Percentiles rank a stretch among this genome's conserved stretches.
These are phyloP conservation scores for Mesopsocus fuscifrons DNA, from an alignment of 2,888 invertebrate species.

Conservation along the genomic window DNA sequence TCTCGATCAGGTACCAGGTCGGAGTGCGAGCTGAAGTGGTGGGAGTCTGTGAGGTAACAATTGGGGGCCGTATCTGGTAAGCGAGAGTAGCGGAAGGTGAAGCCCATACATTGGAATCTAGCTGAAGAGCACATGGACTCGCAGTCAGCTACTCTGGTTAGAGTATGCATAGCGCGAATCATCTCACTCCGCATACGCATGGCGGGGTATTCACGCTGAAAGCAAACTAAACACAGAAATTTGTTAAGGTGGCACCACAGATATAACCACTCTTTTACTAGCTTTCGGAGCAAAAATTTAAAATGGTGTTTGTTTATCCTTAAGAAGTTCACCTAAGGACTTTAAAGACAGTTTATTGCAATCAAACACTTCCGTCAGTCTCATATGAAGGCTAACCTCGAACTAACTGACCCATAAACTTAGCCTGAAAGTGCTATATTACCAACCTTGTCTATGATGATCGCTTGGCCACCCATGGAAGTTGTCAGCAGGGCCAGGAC, in stretches of 20 bases:
- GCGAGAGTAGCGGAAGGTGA: background rate
- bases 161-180: background rate
- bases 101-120: conserved; percentile 2
- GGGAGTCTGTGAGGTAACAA: conserved; percentile 2
- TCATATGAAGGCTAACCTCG: too few species aligned
- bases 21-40: background rate
- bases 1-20: conserved; percentile 3
- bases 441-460: too few species aligned
- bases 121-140: conserved; percentile 1
- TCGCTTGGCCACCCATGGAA: background rate
- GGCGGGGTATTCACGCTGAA: background rate
- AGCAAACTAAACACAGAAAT: conserved; percentile 4
- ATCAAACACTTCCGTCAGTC: too few species aligned
- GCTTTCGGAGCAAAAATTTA: too few species aligned
- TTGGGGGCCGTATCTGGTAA: background rate
- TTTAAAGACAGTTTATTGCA: too few species aligned
- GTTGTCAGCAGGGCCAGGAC: background rate
- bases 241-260: too few species aligned
- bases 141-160: background rate
- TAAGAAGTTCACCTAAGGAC: too few species aligned
- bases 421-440: too few species aligned
- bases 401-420: too few species aligned
- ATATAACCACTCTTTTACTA: too few species aligned
- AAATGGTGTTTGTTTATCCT: too few species aligned
- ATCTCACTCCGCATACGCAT: background rate